Percentiles rank a stretch among this genome's conserved stretches.
phyloP scores from a whole-genome alignment of 1,140 invertebrate genomes.

The Apis cerana region DNA sequence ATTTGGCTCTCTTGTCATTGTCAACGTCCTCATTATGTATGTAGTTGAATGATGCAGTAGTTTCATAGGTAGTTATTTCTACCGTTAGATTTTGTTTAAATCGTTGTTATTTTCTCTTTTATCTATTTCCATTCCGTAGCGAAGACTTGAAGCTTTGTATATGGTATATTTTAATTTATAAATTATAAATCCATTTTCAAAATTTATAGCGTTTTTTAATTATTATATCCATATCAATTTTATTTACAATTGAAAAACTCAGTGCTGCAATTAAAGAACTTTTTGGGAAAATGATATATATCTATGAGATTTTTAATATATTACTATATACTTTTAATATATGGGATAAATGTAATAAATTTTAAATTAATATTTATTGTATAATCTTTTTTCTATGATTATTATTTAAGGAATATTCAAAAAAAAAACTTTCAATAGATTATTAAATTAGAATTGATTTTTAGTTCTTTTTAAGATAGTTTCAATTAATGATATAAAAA shows the following conservation, averaged over 20 bases:
- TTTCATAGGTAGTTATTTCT: slow-evolving; percentile 1
- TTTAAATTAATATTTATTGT: no score
- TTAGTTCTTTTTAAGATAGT: no score
- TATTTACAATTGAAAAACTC: not conserved
- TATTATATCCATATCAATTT: not conserved
- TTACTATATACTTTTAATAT: no score
- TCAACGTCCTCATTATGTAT: not conserved
- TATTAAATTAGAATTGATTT: no score
- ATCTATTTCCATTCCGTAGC: slow-evolving; percentile 21
- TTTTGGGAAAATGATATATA: no score
- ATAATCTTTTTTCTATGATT: no score
- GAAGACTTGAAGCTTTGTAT: slow-evolving; percentile 21
- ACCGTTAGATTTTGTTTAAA: not conserved
- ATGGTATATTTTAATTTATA: slow-evolving; percentile 30
- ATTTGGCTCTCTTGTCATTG: not conserved
- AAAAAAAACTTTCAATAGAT: no score
- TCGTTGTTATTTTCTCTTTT: slow-evolving; percentile 15
- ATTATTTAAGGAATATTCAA: no score
- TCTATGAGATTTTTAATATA: no score
- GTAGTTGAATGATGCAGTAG: not conserved
- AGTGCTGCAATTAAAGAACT: not conserved
- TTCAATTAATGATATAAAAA: no score
- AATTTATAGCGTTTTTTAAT: not conserved
- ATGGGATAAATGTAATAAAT: no score
- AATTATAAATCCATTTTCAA: slow-evolving; percentile 16